phyloP scores from a whole-genome alignment of 2,797 vertebrate species.

The Acomys russatus region DNA sequence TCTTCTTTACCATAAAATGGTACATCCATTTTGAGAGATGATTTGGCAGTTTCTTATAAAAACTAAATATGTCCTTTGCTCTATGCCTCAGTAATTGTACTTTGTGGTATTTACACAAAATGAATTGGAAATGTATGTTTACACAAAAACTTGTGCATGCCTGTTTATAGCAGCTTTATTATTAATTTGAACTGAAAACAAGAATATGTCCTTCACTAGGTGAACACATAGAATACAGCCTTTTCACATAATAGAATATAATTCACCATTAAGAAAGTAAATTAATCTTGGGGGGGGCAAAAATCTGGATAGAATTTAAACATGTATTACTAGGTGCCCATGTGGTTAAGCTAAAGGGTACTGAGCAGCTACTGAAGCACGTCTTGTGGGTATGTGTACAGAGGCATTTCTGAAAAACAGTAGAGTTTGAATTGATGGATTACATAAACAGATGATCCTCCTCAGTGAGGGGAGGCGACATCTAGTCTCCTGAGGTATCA shows the following conservation, averaged over 20 bases:
- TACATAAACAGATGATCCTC: not conserved
- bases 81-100: not conserved
- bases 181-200: slow-evolving; percentile 33
- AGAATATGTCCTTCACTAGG: not conserved
- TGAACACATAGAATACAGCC: not conserved
- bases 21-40: not conserved
- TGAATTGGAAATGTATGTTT: slow-evolving; percentile 15
- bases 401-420: not conserved
- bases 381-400: not conserved
- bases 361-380: not conserved
- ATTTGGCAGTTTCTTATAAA: not conserved
- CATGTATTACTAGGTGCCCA: not conserved
- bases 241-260: not conserved
- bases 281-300: not conserved
- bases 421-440: not conserved
- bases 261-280: not conserved
- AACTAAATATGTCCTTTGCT: slow-evolving; percentile 26
- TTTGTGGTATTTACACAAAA: slow-evolving; percentile 12
- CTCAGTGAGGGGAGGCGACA: not conserved
- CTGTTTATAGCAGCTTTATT: slow-evolving; percentile 43
- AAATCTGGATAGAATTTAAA: not conserved
- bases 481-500: too few species aligned
- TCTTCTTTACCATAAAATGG: not conserved
- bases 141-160: not conserved
- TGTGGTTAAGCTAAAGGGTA: not conserved